These are phyloP conservation scores for Pseudopleuronectes americanus DNA, from an alignment of 2,797 vertebrate species.

Conservation along the genomic window DNA sequence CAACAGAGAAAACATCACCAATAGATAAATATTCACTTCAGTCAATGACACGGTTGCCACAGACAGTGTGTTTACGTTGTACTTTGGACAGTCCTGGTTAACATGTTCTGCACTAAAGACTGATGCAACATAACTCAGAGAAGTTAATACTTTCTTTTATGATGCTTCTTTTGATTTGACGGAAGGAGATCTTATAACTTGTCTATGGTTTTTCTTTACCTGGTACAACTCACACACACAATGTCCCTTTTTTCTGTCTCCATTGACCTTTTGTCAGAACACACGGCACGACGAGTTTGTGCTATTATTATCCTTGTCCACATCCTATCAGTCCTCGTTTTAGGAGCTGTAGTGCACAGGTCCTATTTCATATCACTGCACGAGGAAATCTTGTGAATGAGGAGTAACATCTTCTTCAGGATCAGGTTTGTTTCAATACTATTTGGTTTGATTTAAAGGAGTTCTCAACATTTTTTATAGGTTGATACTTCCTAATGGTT, in stretches of 20 bases:
- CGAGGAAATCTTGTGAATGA: background rate
- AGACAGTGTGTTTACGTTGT: slow-evolving; percentile 2
- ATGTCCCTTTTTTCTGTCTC: slow-evolving; percentile 18
- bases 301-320: slow-evolving; percentile 53
- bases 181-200: too few species aligned
- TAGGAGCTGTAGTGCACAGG: slow-evolving; percentile 3
- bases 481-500: too few species aligned
- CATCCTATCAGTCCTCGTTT: slow-evolving; percentile 17
- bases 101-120: background rate
- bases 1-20: background rate
- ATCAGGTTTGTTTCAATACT: background rate
- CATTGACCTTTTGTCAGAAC: slow-evolving; percentile 58
- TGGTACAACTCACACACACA: too few species aligned
- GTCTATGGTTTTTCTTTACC: too few species aligned
- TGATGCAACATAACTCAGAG: background rate
- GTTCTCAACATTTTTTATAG: too few species aligned
- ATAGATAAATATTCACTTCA: slow-evolving; percentile 1
- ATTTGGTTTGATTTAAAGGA: background rate
- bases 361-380: slow-evolving; percentile 22
- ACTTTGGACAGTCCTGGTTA: slow-evolving; percentile 8
- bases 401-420: background rate
- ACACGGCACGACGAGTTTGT: slow-evolving; percentile 12
- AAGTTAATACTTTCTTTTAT: background rate
- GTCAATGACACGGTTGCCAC: slow-evolving; percentile 3
- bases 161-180: background rate